Percentiles rank a stretch among this genome's conserved stretches.
Conservation (phyloP, 2,888 invertebrate genomes). For the Dorcus hopei region DNA sequence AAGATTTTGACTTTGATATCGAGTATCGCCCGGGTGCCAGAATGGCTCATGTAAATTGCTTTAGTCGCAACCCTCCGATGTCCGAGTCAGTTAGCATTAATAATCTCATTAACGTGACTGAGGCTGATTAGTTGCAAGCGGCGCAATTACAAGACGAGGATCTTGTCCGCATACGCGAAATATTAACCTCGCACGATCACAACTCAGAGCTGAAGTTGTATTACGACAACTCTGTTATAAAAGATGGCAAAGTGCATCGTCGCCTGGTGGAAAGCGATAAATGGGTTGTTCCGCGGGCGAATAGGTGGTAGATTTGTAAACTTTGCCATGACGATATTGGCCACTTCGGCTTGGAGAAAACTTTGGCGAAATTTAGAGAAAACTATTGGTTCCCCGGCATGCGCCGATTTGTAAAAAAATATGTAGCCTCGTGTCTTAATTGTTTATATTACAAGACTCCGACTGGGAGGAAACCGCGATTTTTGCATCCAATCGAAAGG, state of each 20-base stretch:
- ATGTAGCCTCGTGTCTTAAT: slow-evolving; percentile 40
- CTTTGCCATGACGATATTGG: slow-evolving; percentile 39
- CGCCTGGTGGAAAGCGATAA: background rate
- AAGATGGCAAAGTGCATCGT: slow-evolving; percentile 6
- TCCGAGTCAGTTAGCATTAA: background rate
- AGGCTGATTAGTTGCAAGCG: slow-evolving; percentile 31
- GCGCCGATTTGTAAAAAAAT: slow-evolving; percentile 37
- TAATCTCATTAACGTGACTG: slow-evolving; percentile 35
- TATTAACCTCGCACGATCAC: background rate
- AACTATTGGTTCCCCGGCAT: slow-evolving; percentile 44
- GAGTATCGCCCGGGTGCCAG: slow-evolving; percentile 29
- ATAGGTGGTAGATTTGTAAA: slow-evolving; percentile 8
- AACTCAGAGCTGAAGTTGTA: background rate
- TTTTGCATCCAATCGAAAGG: slow-evolving; percentile 41
- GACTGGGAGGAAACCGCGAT: slow-evolving; percentile 32
- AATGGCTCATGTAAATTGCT: slow-evolving; percentile 34
- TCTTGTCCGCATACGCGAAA: background rate
- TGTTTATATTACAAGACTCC: slow-evolving; percentile 40
- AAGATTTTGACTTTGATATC: slow-evolving; percentile 33
- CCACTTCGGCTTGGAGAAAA: slow-evolving; percentile 38
- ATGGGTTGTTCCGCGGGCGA: slow-evolving; percentile 22
- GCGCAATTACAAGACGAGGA: slow-evolving; percentile 9
- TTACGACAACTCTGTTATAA: slow-evolving; percentile 8
- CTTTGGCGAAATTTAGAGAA: slow-evolving; percentile 28
- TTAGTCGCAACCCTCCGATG: slow-evolving; percentile 27